These are phyloP conservation scores for Bursaphelenchus mucronatus DNA, from an alignment of 1,140 invertebrate genomes.

Conservation along the genomic window DNA sequence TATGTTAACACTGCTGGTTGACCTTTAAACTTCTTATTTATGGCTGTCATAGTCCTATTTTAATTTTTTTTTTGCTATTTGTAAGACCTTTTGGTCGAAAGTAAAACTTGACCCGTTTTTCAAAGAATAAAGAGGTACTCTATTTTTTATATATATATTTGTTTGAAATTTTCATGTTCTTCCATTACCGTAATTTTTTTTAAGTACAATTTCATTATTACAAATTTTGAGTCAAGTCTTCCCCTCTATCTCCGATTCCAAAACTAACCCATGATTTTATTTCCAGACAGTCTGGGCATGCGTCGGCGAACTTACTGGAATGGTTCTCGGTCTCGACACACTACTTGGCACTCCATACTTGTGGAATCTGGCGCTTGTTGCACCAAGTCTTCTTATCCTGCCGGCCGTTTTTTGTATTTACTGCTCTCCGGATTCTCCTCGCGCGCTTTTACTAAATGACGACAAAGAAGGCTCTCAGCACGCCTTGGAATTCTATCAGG, in stretches of 20 bases:
- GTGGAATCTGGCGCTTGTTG: constrained; percentile 39
- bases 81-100: too few relatives aligned
- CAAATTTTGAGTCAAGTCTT: too few relatives aligned
- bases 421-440: constrained; percentile 37
- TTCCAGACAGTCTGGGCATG: constrained; percentile 46
- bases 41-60: too few relatives aligned
- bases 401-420: constrained; percentile 24
- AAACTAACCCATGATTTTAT: not conserved
- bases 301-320: constrained; percentile 40
- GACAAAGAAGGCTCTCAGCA: constrained; percentile 27
- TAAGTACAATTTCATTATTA: too few relatives aligned
- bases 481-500: constrained; percentile 43
- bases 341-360: constrained; percentile 25
- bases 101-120: too few relatives aligned
- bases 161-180: too few relatives aligned
- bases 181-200: too few relatives aligned
- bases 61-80: too few relatives aligned
- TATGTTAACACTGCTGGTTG: not conserved
- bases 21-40: too few relatives aligned
- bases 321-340: constrained; percentile 31
- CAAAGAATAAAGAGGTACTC: too few relatives aligned
- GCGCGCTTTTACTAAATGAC: constrained; percentile 30
- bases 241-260: too few relatives aligned
- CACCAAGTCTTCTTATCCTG: constrained; percentile 34
- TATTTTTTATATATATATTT: too few relatives aligned